phyloP scores from a whole-genome alignment of 2,113 vertebrate genomes.

The Caracal caracal region DNA sequence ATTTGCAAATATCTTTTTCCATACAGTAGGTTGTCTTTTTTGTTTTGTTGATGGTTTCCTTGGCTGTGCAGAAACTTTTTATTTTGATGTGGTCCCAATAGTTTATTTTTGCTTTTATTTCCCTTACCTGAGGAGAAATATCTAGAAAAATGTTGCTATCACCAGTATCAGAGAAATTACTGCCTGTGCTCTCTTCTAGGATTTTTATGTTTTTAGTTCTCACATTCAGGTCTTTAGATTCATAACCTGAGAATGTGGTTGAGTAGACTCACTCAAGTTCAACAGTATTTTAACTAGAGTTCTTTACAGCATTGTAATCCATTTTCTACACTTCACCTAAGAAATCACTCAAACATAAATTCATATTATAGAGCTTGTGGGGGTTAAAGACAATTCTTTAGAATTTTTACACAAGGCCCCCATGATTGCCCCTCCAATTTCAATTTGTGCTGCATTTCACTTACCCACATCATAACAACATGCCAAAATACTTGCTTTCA shows the following conservation, averaged over 20 bases:
- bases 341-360: slow-evolving; percentile 19
- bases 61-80: not conserved
- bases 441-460: not conserved
- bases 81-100: not conserved
- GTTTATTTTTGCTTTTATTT: not conserved
- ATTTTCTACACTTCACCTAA: not conserved
- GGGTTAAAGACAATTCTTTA: not conserved
- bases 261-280: not conserved
- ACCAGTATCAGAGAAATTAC: not conserved
- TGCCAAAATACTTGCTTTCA: not conserved
- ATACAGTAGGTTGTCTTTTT: not conserved
- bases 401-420: not conserved
- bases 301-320: not conserved
- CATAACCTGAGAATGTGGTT: not conserved
- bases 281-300: slow-evolving; percentile 15
- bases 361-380: not conserved
- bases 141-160: not conserved
- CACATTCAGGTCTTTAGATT: not conserved
- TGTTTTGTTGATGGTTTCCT: not conserved
- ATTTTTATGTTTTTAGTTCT: not conserved
- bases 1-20: not conserved
- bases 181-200: not conserved
- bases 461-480: too few species aligned
- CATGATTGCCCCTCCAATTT: not conserved
- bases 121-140: not conserved